A percentile compares a stretch with the other conserved stretches of the same genome.
Conservation (phyloP, 2,797 vertebrate species). For the Meda fulgida region DNA sequence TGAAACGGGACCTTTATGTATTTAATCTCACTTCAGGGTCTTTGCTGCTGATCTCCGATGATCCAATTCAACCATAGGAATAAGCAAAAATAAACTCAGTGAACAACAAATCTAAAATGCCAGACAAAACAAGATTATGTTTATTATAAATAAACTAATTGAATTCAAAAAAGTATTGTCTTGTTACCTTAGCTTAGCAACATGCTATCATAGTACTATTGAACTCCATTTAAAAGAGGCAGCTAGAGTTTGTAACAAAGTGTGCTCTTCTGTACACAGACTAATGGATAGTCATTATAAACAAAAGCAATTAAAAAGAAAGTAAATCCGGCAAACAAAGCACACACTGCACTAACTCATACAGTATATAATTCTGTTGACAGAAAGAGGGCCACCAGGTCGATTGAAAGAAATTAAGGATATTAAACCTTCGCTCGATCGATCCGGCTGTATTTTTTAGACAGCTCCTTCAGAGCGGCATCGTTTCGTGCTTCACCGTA, state of each 20-base stretch:
- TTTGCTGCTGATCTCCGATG: too few species aligned
- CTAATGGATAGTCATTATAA: constrained; percentile 15
- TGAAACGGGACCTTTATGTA: too few species aligned
- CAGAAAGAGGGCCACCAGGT: constrained; percentile 57
- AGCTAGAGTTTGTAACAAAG: not conserved
- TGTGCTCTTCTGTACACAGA: not conserved
- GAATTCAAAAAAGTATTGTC: not conserved
- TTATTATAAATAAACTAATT: not conserved
- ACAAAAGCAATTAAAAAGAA: constrained; percentile 33
- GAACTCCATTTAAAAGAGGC: not conserved
- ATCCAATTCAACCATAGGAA: too few species aligned
- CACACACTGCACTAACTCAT: constrained; percentile 52
- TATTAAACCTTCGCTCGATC: constrained; percentile 62
- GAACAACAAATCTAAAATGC: too few species aligned
- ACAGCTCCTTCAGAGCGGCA: constrained; percentile 51
- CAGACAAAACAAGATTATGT: not conserved
- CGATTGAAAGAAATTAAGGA: constrained; percentile 66
- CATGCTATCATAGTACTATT: not conserved
- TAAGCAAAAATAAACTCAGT: too few species aligned
- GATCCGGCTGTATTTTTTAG: constrained; percentile 62
- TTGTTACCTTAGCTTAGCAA: not conserved
- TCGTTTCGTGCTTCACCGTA: constrained; percentile 45
- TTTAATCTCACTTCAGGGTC: too few species aligned
- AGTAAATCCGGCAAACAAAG: constrained; percentile 4
- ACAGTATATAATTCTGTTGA: constrained; percentile 57